Evolutionary conservation across 2,888 invertebrate species (phyloP), one percentile per base, ranked within the genome.

Genomic region (Andrena dorsata): DNA sequence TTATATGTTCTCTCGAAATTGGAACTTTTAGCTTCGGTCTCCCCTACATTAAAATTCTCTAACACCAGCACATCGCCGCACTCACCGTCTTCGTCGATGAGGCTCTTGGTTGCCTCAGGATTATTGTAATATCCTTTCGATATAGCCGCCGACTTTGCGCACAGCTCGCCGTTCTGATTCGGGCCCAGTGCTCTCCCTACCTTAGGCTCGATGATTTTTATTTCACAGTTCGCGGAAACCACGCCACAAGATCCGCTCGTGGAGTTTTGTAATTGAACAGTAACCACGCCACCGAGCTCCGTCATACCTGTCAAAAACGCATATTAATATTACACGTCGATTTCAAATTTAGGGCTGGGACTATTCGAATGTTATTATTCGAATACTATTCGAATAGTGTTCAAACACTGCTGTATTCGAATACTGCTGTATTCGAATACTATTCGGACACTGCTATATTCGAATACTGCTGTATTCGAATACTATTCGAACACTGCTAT

Each of bases 111-210:
- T 2, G 95, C 95, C 80, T 94, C 91, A 20, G 94, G 94, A 88
- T 95, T 95, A 73, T 94, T 94, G 60, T 94, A 94, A 89, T 96
- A 96, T 0, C 95, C 95, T 20, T 93, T 94, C 95, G 95, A 95
- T 0, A 95, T 89, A 0, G 20, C 51, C 0, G 2, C 0, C 0
- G 83, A 5, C 64, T 87, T 91, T 0, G 70, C 2, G 10, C 75
- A 86, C 2, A 90, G 2, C 41, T 91, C 91, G 0, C 91, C 92
- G 0, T 56, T 61, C 28, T 92, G 60, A 64, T 92, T 91, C 0
- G 91, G 87, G 0, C 90, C 92, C 8, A 92, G 65, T 4, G 71
- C 26, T 5, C 79, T 73, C 0, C 86, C 87, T 1, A 51, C 89
- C 5, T 74, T 69, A 0, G 77, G 58, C 35, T 92, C 88, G 16